phyloP scores from a whole-genome alignment of 2,797 vertebrate genomes.

The Manis crassicaudata region DNA sequence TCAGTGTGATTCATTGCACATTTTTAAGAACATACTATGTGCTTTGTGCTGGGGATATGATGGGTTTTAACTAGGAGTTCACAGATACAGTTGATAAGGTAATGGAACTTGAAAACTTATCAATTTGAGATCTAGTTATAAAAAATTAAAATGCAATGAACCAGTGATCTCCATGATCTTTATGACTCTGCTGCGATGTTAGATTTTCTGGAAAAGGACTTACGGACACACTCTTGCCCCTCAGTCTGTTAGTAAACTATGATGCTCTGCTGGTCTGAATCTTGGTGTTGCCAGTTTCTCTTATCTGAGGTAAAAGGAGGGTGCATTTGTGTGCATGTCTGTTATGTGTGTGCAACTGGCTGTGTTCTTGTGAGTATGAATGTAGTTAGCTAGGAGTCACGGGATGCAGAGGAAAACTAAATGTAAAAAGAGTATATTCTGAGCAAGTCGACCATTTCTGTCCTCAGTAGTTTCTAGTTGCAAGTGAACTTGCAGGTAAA shows the following conservation, averaged over 20 bases:
- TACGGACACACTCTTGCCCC: background rate
- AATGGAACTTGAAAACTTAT: background rate
- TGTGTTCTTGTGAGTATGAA: background rate
- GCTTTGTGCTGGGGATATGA: background rate
- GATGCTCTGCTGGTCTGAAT: background rate
- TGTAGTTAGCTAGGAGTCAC: background rate
- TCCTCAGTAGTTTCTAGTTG: background rate
- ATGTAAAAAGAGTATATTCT: background rate
- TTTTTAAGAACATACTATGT: background rate
- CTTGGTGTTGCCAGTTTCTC: background rate
- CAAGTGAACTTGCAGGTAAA: background rate
- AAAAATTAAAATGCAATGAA: constrained; percentile 10
- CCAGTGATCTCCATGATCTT: background rate
- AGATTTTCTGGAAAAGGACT: constrained; percentile 11
- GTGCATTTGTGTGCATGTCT: background rate
- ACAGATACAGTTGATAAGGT: background rate
- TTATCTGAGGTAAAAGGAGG: background rate
- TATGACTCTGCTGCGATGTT: background rate
- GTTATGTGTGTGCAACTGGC: background rate
- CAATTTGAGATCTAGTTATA: background rate
- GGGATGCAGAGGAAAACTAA: background rate
- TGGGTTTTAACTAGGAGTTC: background rate
- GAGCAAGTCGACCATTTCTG: background rate
- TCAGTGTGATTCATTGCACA: background rate
- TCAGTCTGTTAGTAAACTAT: background rate